Percentiles rank a stretch among this genome's conserved stretches.
Conservation (phyloP, 1,140 invertebrate species). For the fruit fly (Drosophila melanogaster) region DNA sequence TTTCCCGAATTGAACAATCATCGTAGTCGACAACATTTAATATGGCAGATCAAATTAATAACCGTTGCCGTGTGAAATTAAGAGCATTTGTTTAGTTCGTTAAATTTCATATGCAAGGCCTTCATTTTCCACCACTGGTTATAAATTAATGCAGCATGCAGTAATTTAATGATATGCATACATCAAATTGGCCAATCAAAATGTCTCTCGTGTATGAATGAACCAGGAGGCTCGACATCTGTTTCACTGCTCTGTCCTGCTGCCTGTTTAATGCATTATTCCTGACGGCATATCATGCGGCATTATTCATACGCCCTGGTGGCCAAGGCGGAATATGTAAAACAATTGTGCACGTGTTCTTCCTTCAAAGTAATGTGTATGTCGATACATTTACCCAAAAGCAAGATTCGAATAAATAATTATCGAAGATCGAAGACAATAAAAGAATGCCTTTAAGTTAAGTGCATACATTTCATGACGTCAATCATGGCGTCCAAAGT, state of each 20-base stretch:
- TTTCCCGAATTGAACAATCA: constrained; percentile 26
- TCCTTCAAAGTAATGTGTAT: neutral
- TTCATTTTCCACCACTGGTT: neutral
- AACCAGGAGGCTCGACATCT: constrained; percentile 18
- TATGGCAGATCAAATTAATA: constrained; percentile 17
- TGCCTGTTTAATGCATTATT: constrained; percentile 2
- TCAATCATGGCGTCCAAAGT: no score
- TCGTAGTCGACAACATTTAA: constrained; percentile 11
- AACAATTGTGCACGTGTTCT: constrained; percentile 11
- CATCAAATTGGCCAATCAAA: constrained; percentile 7
- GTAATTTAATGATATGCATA: constrained; percentile 20
- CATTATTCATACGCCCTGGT: constrained; percentile 22
- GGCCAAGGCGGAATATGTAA: constrained; percentile 18
- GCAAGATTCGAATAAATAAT: constrained; percentile 3
- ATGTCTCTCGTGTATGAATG: constrained; percentile 11
- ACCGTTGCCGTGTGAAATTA: neutral
- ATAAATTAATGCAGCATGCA: constrained; percentile 24
- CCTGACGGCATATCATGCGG: constrained; percentile 11
- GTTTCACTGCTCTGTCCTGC: constrained; percentile 1
- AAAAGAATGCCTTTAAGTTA: neutral
- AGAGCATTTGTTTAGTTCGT: neutral
- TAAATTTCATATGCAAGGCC: constrained; percentile 5
- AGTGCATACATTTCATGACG: no score
- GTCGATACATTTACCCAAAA: constrained; percentile 6
- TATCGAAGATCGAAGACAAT: constrained; percentile 17